phyloP scores from a whole-genome alignment of 2,888 invertebrate species.

The Drosophila villosipedis region DNA sequence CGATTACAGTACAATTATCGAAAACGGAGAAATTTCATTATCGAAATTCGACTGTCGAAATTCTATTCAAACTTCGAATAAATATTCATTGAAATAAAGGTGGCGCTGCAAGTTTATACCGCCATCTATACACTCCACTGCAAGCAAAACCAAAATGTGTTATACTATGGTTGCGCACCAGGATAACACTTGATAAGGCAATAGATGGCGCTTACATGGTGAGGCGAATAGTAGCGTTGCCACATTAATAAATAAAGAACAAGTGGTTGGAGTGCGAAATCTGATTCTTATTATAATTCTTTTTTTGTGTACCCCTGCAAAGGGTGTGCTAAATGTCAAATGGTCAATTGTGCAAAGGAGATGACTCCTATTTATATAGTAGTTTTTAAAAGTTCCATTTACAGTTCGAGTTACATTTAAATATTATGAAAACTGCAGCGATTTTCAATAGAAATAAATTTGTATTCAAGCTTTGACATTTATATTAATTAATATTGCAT shows the following conservation, averaged over 20 bases:
- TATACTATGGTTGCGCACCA: constrained; percentile 24
- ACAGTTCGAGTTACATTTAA: too few species aligned
- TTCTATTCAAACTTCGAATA: background rate
- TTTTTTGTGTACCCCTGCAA: background rate
- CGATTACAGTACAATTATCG: background rate
- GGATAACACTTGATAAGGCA: background rate
- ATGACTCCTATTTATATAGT: background rate
- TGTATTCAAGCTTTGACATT: background rate
- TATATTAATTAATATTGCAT: background rate
- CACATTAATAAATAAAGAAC: background rate
- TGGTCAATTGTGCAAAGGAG: background rate
- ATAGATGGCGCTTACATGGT: constrained; percentile 12
- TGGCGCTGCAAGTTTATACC: constrained; percentile 1
- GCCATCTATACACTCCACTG: background rate
- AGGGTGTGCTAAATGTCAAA: background rate
- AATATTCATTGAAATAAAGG: background rate
- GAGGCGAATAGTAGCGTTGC: background rate
- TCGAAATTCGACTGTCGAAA: constrained; percentile 3
- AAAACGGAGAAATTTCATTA: background rate
- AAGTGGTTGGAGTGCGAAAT: background rate
- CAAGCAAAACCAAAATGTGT: constrained; percentile 1
- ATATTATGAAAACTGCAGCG: background rate
- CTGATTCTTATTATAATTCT: background rate
- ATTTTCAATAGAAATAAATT: background rate
- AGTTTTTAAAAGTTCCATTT: background rate